phyloP scores from a whole-genome alignment of 2,797 vertebrate genomes.

The Myotis findleyi region DNA sequence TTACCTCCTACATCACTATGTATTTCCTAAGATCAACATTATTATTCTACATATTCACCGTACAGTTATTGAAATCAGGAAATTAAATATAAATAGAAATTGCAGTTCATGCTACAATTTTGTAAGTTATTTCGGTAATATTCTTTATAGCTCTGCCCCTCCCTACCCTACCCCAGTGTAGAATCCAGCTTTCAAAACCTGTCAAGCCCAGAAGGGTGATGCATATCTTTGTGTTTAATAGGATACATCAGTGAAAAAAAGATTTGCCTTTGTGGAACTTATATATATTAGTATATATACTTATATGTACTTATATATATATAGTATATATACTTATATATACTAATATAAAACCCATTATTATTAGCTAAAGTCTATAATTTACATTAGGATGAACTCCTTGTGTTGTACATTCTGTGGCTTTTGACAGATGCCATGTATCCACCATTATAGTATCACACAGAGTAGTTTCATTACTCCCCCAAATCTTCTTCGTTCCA shows the following conservation, averaged over 20 bases:
- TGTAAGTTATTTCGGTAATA: not conserved
- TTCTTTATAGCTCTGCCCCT: not conserved
- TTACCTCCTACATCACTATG: not conserved
- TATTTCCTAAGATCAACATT: not conserved
- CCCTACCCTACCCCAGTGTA: not conserved
- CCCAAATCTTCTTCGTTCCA: not conserved
- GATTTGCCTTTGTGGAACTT: not conserved
- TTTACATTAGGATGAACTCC: not conserved
- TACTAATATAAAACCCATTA: not conserved
- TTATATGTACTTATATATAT: too few species aligned
- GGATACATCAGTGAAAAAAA: not conserved
- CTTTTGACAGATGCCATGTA: not conserved
- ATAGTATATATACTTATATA: too few species aligned
- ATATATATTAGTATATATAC: not conserved
- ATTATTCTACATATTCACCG: not conserved
- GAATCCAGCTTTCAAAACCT: not conserved
- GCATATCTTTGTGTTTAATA: not conserved
- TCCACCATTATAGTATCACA: not conserved
- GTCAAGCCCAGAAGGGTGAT: not conserved
- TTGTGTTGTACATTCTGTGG: not conserved
- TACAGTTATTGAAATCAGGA: not conserved
- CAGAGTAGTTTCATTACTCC: not conserved
- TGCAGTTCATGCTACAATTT: not conserved
- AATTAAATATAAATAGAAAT: conserved; percentile 1
- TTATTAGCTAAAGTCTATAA: not conserved